Evolutionary conservation across 1,140 invertebrate genomes (phyloP).

Genomic region (Aphelinus certus): DNA sequence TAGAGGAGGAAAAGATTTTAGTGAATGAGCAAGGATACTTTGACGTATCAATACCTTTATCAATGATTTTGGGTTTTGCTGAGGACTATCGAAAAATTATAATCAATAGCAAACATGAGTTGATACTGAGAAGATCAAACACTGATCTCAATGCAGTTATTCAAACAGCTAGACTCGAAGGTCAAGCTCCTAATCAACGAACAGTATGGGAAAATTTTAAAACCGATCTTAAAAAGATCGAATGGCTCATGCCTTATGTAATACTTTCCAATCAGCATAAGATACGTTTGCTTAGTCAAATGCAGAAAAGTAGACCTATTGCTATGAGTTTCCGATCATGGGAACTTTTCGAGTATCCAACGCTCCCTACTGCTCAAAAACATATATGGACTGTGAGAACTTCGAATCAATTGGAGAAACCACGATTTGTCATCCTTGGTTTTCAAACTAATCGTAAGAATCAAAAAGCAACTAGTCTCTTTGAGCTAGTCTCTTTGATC

Average conservation of each 20-base stretch:
- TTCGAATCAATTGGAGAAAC: slow-evolving; percentile 47
- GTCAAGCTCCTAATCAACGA: neutral
- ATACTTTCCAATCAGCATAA: neutral
- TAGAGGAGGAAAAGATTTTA: neutral
- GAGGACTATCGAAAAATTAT: slow-evolving; percentile 64
- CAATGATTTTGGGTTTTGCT: slow-evolving; percentile 58
- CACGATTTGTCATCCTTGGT: slow-evolving; percentile 45
- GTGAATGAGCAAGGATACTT: slow-evolving; percentile 44
- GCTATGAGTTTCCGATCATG: slow-evolving; percentile 51
- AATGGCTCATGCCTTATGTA: neutral
- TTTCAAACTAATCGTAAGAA: slow-evolving; percentile 46
- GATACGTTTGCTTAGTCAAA: neutral
- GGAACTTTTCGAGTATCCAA: slow-evolving; percentile 57
- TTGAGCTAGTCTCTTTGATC: slow-evolving; percentile 32
- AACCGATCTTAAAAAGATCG: neutral
- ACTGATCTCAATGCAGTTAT: slow-evolving; percentile 42
- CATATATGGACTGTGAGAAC: slow-evolving; percentile 47
- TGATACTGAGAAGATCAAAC: slow-evolving; percentile 57
- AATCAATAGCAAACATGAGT: slow-evolving; percentile 61
- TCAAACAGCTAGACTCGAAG: neutral
- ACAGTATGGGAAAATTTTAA: neutral
- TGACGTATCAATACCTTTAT: slow-evolving; percentile 56
- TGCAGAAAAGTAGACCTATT: slow-evolving; percentile 6
- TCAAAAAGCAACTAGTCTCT: slow-evolving; percentile 6
- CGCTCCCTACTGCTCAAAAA: slow-evolving; percentile 47